Evolutionary conservation across 2,113 vertebrate genomes (phyloP).

Genomic region (Poecilia latipinna): DNA sequence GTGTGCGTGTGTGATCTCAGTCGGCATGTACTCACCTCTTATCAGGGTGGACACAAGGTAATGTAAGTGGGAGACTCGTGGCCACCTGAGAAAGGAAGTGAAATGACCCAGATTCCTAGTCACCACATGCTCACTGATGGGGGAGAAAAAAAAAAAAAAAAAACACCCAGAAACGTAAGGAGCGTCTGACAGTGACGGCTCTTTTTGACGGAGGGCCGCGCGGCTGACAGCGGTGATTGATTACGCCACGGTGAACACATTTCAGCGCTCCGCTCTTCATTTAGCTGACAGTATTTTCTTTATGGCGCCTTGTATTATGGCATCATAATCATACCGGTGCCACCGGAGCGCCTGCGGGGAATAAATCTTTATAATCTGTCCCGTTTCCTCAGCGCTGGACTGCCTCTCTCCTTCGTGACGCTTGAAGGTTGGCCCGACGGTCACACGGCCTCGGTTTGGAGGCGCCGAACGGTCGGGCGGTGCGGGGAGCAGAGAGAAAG

Average conservation of each 20-base stretch:
- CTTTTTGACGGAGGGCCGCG: conserved; percentile 41
- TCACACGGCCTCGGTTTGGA: conserved; percentile 45
- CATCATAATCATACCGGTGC: conserved; percentile 68
- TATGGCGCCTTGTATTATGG: conserved; percentile 73
- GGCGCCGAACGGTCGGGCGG: not conserved
- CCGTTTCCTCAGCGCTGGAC: not conserved
- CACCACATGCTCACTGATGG: conserved; percentile 16
- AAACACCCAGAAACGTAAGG: not conserved
- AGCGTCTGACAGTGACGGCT: conserved; percentile 60
- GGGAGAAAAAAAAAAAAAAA: too few species aligned
- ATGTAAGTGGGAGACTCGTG: conserved; percentile 51
- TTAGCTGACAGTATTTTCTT: conserved; percentile 73
- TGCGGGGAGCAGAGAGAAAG: not conserved
- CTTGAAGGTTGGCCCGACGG: conserved; percentile 48
- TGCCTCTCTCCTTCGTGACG: conserved; percentile 13
- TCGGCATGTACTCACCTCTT: conserved; percentile 69
- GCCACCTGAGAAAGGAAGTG: conserved; percentile 41
- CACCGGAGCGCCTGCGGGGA: conserved; percentile 25
- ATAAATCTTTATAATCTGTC: conserved; percentile 65
- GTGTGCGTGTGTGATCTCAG: conserved; percentile 60
- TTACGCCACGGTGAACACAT: conserved; percentile 57
- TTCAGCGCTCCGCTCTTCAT: conserved; percentile 64
- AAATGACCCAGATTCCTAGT: conserved; percentile 46
- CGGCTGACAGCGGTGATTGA: conserved; percentile 70
- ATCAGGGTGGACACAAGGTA: conserved; percentile 68